Base-by-base conservation (phyloP, 2,888 invertebrate genomes). In the Epirrhoe alternata region DNA sequence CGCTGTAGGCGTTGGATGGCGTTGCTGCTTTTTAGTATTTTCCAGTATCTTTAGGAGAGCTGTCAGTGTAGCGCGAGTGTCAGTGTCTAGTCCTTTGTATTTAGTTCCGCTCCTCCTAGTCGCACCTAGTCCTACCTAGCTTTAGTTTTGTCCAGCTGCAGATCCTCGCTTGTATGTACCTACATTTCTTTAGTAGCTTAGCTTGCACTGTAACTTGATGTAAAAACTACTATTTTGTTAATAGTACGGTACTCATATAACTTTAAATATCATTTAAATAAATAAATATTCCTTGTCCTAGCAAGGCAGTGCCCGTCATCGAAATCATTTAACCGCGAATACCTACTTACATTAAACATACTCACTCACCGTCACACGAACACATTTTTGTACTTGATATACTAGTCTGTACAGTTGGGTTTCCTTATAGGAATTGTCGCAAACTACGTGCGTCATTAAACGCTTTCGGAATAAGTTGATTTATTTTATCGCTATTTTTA, bases 111-210 rank as follows among this genome's bases (percentile, higher is more conserved):
- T 10, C 17, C 8, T 2, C 33, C 52, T 64, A 64, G 64, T 58
- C 64, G 49, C n/a, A 14, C 50, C 53, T 64, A 64, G 64, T 64
- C 64, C n/a, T 53, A 24, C 24, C 24, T 52, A 33, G 52, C 35
- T 16, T 16, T 35, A 31, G 51, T 51, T 42, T 12, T 7, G 38
- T 42, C 12, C 12, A 42, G 12, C 35, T 0, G 10, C 30, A 45
- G 60, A 16, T 51, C 24, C 52, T 45, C 61, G 61, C 52, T 60
- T 60, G 58, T 51, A 59, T 1, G 49, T 50, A 50, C n/a, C n/a
- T n/a, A n/a, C 6, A 16, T 5, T 6, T 50, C 8, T 3, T 24
- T 24, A 24, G n/a, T 10, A 7, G 24, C n/a, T 8, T 17, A 10
- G 35, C 35, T 8, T 38, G 38, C 38, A 42, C 38, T 1, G 38